A percentile compares a stretch with the other conserved stretches of the same genome.
phyloP scores from a whole-genome alignment of 2,888 invertebrate species.

The Mycogona germanica region DNA sequence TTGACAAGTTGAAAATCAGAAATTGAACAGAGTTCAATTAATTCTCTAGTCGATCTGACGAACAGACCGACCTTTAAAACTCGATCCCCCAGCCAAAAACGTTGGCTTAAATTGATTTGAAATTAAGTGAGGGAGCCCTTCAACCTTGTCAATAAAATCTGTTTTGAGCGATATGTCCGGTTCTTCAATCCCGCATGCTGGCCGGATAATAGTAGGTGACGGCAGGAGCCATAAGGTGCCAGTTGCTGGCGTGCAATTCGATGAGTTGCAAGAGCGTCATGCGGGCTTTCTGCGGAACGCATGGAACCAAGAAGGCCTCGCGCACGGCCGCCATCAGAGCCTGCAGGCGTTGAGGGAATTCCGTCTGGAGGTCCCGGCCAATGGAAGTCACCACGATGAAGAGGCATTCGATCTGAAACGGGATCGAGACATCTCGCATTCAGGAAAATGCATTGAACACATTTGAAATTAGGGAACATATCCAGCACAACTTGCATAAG shows the following conservation, averaged over 20 bases:
- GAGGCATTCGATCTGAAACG: constrained; percentile 61
- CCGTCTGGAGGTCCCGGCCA: constrained; percentile 72
- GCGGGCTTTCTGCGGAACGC: constrained; percentile 52
- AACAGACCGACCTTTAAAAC: no score
- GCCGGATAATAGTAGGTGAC: constrained; percentile 58
- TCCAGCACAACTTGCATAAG: no score
- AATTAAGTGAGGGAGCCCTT: no score
- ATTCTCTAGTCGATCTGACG: no score
- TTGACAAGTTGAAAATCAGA: no score
- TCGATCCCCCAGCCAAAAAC: no score
- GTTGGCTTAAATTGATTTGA: no score
- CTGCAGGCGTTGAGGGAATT: constrained; percentile 66
- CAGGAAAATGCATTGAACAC: background rate
- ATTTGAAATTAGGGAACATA: no score
- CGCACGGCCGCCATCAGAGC: constrained; percentile 63
- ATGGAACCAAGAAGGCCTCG: constrained; percentile 65
- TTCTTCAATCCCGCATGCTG: constrained; percentile 13
- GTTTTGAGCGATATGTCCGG: no score
- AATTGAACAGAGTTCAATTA: no score
- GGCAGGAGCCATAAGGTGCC: constrained; percentile 80
- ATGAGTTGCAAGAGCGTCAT: constrained; percentile 78
- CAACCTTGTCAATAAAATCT: no score
- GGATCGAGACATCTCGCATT: background rate
- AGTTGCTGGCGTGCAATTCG: constrained; percentile 77
- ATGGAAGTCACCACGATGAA: constrained; percentile 80